Evolutionary conservation across 2,113 vertebrate species (phyloP).

Genomic region (Thamnophis sirtalis): DNA sequence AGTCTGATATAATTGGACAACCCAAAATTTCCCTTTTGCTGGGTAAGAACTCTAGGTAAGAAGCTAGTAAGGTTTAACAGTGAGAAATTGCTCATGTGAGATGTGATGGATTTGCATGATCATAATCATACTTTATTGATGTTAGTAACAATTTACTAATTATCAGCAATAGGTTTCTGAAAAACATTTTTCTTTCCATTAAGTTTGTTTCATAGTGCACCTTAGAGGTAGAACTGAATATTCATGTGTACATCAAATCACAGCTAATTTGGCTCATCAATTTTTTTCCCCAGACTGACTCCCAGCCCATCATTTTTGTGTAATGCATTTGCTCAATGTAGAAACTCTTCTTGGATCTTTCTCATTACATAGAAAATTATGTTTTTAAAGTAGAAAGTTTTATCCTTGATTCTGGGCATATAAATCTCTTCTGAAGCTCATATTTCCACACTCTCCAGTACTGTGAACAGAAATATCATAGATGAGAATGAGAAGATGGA

Average conservation of each 20-base stretch:
- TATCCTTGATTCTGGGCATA: neutral
- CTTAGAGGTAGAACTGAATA: slow-evolving; percentile 53
- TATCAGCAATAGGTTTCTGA: slow-evolving; percentile 42
- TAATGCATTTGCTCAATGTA: slow-evolving; percentile 33
- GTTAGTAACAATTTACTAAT: slow-evolving; percentile 46
- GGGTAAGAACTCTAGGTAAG: neutral
- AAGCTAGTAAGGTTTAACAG: neutral
- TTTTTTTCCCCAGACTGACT: slow-evolving; percentile 18
- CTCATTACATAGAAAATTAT: slow-evolving; percentile 12
- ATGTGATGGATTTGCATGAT: neutral
- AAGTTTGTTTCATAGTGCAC: slow-evolving; percentile 49
- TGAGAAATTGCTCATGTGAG: neutral
- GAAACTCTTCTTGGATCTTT: slow-evolving; percentile 18
- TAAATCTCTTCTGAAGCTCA: neutral
- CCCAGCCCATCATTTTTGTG: slow-evolving; percentile 33
- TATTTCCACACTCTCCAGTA: neutral
- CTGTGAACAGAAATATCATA: neutral
- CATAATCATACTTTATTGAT: slow-evolving; percentile 32
- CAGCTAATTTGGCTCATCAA: slow-evolving; percentile 41
- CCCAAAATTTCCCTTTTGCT: neutral
- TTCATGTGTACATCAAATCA: slow-evolving; percentile 50
- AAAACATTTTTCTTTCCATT: slow-evolving; percentile 56
- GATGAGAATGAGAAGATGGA: neutral
- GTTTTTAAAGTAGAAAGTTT: neutral
- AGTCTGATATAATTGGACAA: neutral